phyloP scores from a whole-genome alignment of 2,113 vertebrate genomes.

The Muntiacus muntjak region DNA sequence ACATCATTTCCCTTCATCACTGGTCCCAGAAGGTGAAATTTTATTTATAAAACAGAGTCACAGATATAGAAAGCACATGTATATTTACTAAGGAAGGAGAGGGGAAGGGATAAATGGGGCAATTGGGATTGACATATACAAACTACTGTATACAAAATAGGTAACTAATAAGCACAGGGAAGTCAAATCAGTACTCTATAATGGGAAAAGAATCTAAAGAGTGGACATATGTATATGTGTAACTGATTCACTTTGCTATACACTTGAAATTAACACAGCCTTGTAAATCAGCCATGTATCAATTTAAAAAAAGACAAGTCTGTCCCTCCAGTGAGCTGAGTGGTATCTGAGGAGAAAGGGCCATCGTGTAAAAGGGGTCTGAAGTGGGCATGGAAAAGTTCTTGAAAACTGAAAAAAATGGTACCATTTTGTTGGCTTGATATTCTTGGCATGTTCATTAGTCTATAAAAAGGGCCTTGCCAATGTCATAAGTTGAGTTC shows the following conservation, averaged over 20 bases:
- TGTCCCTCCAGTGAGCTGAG: neutral
- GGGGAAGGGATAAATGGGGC: neutral
- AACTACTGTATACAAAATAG: neutral
- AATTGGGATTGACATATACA: neutral
- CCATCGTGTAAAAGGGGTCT: slow-evolving; percentile 23
- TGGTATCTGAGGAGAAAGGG: neutral
- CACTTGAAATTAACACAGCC: neutral
- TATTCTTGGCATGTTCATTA: slow-evolving; percentile 71
- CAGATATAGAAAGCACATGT: neutral
- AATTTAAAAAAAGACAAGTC: neutral
- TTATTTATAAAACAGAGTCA: neutral
- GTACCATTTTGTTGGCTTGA: slow-evolving; percentile 43
- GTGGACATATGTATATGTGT: neutral
- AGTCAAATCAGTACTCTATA: neutral
- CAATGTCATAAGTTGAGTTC: slow-evolving; percentile 47
- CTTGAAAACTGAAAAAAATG: slow-evolving; percentile 38
- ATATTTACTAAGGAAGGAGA: neutral
- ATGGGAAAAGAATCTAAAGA: neutral
- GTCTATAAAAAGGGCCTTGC: slow-evolving; percentile 51
- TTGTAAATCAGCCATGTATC: neutral
- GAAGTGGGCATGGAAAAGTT: neutral
- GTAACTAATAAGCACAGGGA: neutral
- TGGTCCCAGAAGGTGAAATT: neutral
- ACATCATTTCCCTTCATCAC: neutral
- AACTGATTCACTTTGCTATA: neutral